Evolutionary conservation across 2,113 vertebrate genomes (phyloP).

Genomic region (Caloenas nicobarica): DNA sequence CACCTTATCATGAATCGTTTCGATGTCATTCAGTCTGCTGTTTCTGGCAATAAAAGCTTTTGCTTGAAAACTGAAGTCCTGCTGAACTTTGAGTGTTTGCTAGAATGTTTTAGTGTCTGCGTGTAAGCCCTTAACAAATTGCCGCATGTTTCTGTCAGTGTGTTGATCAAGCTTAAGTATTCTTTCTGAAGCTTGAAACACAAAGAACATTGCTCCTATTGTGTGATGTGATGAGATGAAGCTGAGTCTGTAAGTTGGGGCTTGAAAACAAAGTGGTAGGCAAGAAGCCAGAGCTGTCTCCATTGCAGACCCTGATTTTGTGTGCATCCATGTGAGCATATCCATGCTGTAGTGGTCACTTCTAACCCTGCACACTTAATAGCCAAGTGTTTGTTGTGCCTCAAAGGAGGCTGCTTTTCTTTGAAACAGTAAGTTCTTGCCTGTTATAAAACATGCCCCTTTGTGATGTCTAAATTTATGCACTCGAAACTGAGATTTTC

Average conservation of each 20-base stretch:
- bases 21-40: neutral
- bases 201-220: accelerated
- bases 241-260: accelerated
- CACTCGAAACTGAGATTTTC: accelerated
- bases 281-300: neutral
- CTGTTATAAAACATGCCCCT: neutral
- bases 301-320: neutral
- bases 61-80: neutral
- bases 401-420: neutral
- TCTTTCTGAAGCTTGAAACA: neutral
- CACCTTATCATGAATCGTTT: neutral
- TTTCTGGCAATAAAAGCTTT: neutral
- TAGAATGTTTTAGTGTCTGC: neutral
- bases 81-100: neutral
- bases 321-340: neutral
- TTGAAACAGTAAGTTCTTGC: neutral
- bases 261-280: neutral
- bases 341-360: neutral
- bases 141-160: neutral
- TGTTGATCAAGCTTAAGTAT: neutral
- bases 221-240: neutral
- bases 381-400: neutral
- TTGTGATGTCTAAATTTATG: accelerated
- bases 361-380: neutral
- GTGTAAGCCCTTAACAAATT: neutral